phyloP scores from a whole-genome alignment of 2,113 vertebrate species.

The Corydoras sp. region DNA sequence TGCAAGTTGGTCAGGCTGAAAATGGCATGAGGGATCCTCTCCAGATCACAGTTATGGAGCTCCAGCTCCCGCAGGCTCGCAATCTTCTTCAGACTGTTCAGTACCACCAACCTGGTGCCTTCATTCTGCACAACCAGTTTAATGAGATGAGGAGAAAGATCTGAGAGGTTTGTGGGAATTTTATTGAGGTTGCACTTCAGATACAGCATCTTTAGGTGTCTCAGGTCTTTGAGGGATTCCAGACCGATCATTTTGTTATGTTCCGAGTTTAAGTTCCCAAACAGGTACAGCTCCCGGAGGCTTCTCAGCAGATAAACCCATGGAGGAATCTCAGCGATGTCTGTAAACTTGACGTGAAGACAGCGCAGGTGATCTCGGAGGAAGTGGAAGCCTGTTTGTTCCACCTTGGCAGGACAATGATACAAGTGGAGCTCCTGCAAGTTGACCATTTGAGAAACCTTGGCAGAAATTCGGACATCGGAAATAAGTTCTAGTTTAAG shows the following conservation, averaged over 20 bases:
- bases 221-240: constrained; percentile 88
- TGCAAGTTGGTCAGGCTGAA: constrained; percentile 93
- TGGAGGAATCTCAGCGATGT: constrained; percentile 88
- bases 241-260: constrained; percentile 97
- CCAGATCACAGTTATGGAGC: constrained; percentile 88
- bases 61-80: constrained; percentile 85
- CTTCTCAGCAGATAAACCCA: constrained; percentile 94
- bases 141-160: constrained; percentile 87
- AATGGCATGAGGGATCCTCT: constrained; percentile 91
- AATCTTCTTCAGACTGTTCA: constrained; percentile 98
- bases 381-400: constrained; percentile 90
- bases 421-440: constrained; percentile 90
- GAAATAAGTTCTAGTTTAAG: constrained; percentile 93
- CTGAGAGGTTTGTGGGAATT: constrained; percentile 91
- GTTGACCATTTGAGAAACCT: constrained; percentile 94
- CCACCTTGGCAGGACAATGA: constrained; percentile 92
- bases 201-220: constrained; percentile 82
- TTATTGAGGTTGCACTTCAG: constrained; percentile 96
- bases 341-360: constrained; percentile 95
- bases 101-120: constrained; percentile 86
- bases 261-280: constrained; percentile 92
- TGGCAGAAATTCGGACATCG: constrained; percentile 87
- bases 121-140: constrained; percentile 94
- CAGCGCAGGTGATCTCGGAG: constrained; percentile 88
- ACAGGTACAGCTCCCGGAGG: constrained; percentile 82